These are phyloP conservation scores for Keiferia lycopersicella DNA, from an alignment of 2,888 invertebrate genomes.

Conservation along the genomic window DNA sequence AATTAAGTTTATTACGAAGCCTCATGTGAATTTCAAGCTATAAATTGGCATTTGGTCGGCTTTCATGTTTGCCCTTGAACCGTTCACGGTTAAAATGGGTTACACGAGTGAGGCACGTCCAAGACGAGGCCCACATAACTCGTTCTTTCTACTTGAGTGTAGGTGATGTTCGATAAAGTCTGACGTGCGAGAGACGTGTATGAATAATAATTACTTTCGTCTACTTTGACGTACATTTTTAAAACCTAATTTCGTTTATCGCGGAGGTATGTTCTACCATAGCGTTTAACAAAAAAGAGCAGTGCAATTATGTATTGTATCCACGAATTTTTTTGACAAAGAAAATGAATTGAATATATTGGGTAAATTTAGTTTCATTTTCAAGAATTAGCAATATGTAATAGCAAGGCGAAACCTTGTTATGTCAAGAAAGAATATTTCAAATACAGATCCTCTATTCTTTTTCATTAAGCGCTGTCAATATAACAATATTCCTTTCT, in stretches of 20 bases:
- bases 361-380: too few relatives aligned
- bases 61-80: conserved; percentile 17
- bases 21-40: neutral
- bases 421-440: too few relatives aligned
- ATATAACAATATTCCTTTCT: neutral
- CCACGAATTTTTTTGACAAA: too few relatives aligned
- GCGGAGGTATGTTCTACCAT: neutral
- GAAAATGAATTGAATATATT: too few relatives aligned
- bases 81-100: conserved; percentile 13
- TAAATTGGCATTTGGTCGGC: conserved; percentile 13
- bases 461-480: neutral
- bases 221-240: neutral
- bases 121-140: neutral
- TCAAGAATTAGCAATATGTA: too few relatives aligned
- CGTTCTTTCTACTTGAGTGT: neutral
- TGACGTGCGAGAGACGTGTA: conserved; percentile 4
- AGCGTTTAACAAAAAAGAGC: neutral
- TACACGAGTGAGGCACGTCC: neutral
- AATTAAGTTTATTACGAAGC: conserved; percentile 15
- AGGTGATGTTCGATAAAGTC: neutral
- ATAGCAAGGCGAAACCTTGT: too few relatives aligned
- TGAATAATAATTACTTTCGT: too few relatives aligned
- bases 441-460: too few relatives aligned
- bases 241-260: neutral
- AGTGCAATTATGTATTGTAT: neutral